Percentiles rank a stretch among this genome's conserved stretches.
phyloP scores from a whole-genome alignment of 2,888 invertebrate species.

The Coelopa pilipes region DNA sequence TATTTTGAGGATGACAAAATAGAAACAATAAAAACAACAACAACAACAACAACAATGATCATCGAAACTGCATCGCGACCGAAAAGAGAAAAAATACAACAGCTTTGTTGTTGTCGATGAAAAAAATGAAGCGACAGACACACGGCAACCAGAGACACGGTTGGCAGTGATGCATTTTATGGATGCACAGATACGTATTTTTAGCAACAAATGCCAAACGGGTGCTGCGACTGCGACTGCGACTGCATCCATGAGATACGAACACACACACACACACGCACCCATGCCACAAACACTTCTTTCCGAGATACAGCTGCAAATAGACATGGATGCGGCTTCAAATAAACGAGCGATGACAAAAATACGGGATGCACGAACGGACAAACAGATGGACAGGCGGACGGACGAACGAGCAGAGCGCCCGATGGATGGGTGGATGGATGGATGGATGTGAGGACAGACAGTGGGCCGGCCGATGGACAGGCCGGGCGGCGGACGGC shows the following conservation, averaged over 20 bases:
- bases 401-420: no score
- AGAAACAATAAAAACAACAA: background rate
- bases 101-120: no score
- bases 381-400: no score
- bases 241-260: background rate
- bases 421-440: no score
- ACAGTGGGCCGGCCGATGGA: background rate
- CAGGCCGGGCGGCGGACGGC: background rate
- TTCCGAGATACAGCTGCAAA: no score
- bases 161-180: slow-evolving; percentile 24
- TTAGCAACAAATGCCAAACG: slow-evolving; percentile 27
- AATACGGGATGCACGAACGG: background rate
- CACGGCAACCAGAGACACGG: background rate
- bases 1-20: no score
- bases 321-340: no score
- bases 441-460: no score
- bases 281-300: no score
- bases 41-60: background rate
- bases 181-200: slow-evolving; percentile 12
- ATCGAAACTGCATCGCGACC: background rate
- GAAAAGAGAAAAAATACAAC: background rate
- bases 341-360: background rate
- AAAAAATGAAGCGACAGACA: background rate
- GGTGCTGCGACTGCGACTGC: slow-evolving; percentile 15
- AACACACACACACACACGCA: no score